Evolutionary conservation across 2,888 invertebrate species (phyloP).

Genomic region (Criorhina ranunculi): DNA sequence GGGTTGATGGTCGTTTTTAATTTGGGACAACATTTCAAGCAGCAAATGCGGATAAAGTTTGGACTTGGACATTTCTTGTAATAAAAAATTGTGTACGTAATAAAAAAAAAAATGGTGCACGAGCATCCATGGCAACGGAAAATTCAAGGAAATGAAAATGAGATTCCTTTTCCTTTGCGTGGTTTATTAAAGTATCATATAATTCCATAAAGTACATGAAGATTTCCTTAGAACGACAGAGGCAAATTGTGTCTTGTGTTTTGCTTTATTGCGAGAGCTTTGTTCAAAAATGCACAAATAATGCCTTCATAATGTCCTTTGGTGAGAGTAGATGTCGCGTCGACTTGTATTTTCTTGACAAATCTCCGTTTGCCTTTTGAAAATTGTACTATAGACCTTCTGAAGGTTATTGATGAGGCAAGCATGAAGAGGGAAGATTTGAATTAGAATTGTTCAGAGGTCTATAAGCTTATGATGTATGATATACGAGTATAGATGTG

Average conservation of each 20-base stretch:
- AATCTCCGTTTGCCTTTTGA: slow-evolving; percentile 29
- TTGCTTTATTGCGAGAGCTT: slow-evolving; percentile 65
- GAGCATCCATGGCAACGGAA: slow-evolving; percentile 60
- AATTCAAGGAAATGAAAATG: slow-evolving; percentile 70
- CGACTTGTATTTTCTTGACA: slow-evolving; percentile 26
- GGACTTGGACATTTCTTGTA: slow-evolving; percentile 57
- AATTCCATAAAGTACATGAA: slow-evolving; percentile 64
- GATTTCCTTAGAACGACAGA: slow-evolving; percentile 40
- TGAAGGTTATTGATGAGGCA: slow-evolving; percentile 33
- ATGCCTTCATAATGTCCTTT: slow-evolving; percentile 27
- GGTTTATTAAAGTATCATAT: slow-evolving; percentile 73
- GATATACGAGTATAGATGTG: slow-evolving; percentile 6
- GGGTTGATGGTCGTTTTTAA: slow-evolving; percentile 75
- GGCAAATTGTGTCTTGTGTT: slow-evolving; percentile 60
- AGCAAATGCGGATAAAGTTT: slow-evolving; percentile 74
- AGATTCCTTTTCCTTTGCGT: slow-evolving; percentile 69
- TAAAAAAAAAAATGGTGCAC: slow-evolving; percentile 51
- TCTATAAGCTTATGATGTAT: slow-evolving; percentile 42
- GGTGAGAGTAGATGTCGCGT: slow-evolving; percentile 10
- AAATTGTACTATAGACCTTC: slow-evolving; percentile 13
- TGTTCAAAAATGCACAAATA: slow-evolving; percentile 72
- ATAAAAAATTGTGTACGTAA: slow-evolving; percentile 67
- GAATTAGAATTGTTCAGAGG: slow-evolving; percentile 40
- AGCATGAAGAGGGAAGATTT: slow-evolving; percentile 33
- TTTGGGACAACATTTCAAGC: slow-evolving; percentile 76